phyloP scores from a whole-genome alignment of 2,797 vertebrate species.

The Hypotaenidia philippensis region DNA sequence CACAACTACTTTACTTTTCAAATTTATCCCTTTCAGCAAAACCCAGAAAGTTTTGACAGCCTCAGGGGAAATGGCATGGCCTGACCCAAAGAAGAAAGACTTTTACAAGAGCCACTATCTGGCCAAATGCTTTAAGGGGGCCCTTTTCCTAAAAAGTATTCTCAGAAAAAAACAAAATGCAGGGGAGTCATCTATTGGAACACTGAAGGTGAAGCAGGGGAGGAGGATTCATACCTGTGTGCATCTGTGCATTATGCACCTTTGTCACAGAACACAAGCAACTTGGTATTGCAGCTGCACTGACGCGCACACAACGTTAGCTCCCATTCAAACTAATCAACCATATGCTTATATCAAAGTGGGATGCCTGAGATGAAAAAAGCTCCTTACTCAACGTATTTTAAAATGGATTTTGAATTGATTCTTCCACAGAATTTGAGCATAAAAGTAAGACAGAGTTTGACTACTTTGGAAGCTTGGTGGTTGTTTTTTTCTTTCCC shows the following conservation, averaged over 20 bases:
- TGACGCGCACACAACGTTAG: rapidly evolving
- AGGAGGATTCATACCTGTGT: background rate
- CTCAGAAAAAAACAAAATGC: background rate
- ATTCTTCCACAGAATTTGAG: conserved; percentile 10
- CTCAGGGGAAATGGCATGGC: background rate
- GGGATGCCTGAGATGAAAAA: background rate
- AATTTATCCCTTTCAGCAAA: background rate
- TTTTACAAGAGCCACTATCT: background rate
- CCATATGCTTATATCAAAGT: background rate
- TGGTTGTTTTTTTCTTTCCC: background rate
- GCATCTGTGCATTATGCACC: background rate
- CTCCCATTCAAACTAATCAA: background rate
- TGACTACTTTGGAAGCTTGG: background rate
- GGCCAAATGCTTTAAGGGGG: background rate
- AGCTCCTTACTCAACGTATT: background rate
- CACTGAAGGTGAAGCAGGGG: background rate
- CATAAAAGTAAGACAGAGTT: background rate
- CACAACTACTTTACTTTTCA: background rate
- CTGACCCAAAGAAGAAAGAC: background rate
- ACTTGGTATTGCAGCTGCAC: background rate
- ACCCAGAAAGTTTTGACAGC: background rate
- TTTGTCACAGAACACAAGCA: background rate
- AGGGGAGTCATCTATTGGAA: background rate
- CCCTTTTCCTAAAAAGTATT: background rate
- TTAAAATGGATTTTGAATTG: background rate